Evolutionary conservation across 1,140 invertebrate species (phyloP).

Genomic region (Calosoma granatense): DNA sequence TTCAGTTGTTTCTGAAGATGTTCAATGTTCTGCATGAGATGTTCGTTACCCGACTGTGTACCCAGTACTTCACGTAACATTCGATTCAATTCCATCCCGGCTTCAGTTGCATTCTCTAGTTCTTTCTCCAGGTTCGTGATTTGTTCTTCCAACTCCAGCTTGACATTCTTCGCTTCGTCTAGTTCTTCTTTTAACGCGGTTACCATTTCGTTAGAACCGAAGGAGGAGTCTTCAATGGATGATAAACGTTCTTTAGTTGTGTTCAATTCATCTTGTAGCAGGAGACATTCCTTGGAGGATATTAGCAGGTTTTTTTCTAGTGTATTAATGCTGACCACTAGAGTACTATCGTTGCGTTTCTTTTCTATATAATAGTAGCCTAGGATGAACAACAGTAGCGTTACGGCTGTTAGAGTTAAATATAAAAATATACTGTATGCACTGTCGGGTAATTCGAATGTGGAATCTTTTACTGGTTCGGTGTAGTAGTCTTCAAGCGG

Average conservation of each 20-base stretch:
- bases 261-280: conserved; percentile 53
- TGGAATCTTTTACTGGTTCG: not conserved
- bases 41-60: conserved; percentile 46
- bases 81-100: conserved; percentile 51
- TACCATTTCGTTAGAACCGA: conserved; percentile 62
- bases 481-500: conserved; percentile 10
- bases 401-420: conserved; percentile 46
- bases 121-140: conserved; percentile 48
- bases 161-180: conserved; percentile 29
- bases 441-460: conserved; percentile 30
- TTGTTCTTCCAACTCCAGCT: conserved; percentile 41
- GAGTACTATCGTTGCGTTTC: conserved; percentile 47
- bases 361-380: conserved; percentile 69
- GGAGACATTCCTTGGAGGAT: conserved; percentile 49
- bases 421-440: conserved; percentile 31
- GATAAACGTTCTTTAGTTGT: conserved; percentile 35
- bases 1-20: conserved; percentile 49
- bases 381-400: conserved; percentile 59
- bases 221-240: conserved; percentile 53
- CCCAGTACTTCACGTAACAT: conserved; percentile 53
- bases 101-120: conserved; percentile 51
- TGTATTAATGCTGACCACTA: conserved; percentile 50
- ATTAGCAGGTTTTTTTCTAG: conserved; percentile 46
- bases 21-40: conserved; percentile 47
- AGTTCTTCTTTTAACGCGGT: conserved; percentile 49